phyloP scores from a whole-genome alignment of 2,888 invertebrate species.

The Lamellibrachia satsuma region DNA sequence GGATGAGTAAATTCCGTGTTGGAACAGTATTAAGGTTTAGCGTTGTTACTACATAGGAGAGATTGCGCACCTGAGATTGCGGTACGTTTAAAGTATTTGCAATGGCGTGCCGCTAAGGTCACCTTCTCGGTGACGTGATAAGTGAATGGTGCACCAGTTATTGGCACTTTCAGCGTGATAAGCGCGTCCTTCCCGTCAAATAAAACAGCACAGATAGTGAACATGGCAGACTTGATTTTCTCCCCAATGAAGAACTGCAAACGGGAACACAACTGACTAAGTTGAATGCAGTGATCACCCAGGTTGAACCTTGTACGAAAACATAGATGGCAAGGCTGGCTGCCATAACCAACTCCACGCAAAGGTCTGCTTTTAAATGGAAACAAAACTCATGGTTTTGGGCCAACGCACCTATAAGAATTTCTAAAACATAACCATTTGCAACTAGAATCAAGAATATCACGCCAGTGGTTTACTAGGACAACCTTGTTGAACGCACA shows the following conservation, averaged over 20 bases:
- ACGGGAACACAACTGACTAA: background rate
- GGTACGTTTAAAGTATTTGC: background rate
- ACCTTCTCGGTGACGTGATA: background rate
- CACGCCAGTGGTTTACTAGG: too few relatives aligned
- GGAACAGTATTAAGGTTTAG: too few relatives aligned
- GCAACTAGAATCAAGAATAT: too few relatives aligned
- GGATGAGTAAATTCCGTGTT: too few relatives aligned
- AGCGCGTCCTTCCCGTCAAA: background rate
- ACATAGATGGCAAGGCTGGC: background rate
- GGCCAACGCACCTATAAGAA: too few relatives aligned
- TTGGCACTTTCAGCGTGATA: background rate
- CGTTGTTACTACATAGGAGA: too few relatives aligned
- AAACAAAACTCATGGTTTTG: too few relatives aligned
- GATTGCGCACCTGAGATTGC: background rate
- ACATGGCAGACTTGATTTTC: background rate
- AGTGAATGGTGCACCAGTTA: background rate
- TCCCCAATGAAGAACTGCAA: background rate
- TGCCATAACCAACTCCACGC: too few relatives aligned
- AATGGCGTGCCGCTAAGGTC: background rate
- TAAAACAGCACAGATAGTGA: conserved; percentile 9
- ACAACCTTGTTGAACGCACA: too few relatives aligned
- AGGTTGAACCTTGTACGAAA: background rate
- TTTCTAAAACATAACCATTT: too few relatives aligned
- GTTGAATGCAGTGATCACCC: background rate
- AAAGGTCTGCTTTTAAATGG: background rate